Conservation (phyloP, 2,113 vertebrate genomes). For the Lagenorhynchus albirostris region DNA sequence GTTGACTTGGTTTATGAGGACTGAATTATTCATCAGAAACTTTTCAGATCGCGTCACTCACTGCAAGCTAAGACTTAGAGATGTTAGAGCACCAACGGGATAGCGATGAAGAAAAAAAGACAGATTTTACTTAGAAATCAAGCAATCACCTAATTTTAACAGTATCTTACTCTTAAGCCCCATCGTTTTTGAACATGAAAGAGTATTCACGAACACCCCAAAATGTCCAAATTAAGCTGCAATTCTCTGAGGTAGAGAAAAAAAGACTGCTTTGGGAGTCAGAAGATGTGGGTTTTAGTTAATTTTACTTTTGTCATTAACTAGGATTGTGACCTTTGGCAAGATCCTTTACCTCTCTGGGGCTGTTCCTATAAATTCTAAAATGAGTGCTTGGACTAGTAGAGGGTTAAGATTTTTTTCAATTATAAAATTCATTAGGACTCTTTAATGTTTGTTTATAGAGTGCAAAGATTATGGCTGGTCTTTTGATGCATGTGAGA, state of each 20-base stretch:
- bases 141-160: neutral
- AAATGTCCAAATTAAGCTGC: neutral
- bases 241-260: neutral
- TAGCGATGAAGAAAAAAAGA: neutral
- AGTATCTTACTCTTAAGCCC: neutral
- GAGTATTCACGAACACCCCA: neutral
- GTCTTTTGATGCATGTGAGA: neutral
- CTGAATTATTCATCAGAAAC: slow-evolving; percentile 56
- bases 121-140: neutral
- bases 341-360: neutral
- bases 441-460: neutral
- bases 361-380: neutral
- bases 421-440: neutral
- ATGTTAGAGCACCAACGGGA: neutral
- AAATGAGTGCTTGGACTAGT: neutral
- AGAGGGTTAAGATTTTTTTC: neutral
- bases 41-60: slow-evolving; percentile 18
- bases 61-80: neutral
- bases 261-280: neutral
- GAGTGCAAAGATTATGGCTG: neutral
- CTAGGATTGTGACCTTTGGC: neutral
- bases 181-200: neutral
- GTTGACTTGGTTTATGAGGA: slow-evolving; percentile 28
- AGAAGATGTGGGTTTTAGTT: neutral
- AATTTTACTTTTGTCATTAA: neutral